Evolutionary conservation across 2,888 invertebrate genomes (phyloP), one percentile per base, ranked within the genome.

Genomic region (Deilephila elpenor): DNA sequence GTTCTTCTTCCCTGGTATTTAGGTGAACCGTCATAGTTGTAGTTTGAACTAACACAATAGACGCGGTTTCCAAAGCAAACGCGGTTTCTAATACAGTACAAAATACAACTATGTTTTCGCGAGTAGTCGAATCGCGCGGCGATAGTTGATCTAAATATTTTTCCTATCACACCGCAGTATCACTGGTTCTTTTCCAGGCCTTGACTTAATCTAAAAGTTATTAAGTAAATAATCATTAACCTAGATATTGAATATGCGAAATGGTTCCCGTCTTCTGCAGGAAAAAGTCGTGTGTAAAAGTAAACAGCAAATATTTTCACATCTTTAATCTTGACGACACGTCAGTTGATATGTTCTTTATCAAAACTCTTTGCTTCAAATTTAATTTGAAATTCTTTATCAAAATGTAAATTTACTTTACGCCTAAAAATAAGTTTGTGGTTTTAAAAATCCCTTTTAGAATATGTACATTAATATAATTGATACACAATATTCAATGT

Each of bases 131-230:
- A 25, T 11, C 60, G 3, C 5, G 25, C 2, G 60, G 11, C 34
- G 34, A 62, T 62, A 4, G 37, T n/a, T 20, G n/a, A 44, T 44
- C 37, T 64, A 64, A 37, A 44, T 64, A 64, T 44, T 64, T n/a
- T 64, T 44, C 64, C 37, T 67, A 67, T 67, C 51, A 67, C 37
- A 51, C 17, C 51, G 51, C 67, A 67, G 44, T 67, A 51, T 67
- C 67, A 25, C 25, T 67, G 67, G 67, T 67, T 67, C 51, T 67
- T 67, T 67, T 67, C 67, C 67, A 51, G 25, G 67, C 67, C 67
- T 67, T 67, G 67, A 67, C 6, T 44, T 67, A 67, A 67, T 67
- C 67, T 67, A 51, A 51, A 51, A 51, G 37, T 64, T 64, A 5
- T 67, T 67, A 51, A 17, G 67, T 67, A 67, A 67, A 67, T 67